These are phyloP conservation scores for Stenchaetothrips biformis DNA, from an alignment of 2,888 invertebrate genomes.

Conservation along the genomic window DNA sequence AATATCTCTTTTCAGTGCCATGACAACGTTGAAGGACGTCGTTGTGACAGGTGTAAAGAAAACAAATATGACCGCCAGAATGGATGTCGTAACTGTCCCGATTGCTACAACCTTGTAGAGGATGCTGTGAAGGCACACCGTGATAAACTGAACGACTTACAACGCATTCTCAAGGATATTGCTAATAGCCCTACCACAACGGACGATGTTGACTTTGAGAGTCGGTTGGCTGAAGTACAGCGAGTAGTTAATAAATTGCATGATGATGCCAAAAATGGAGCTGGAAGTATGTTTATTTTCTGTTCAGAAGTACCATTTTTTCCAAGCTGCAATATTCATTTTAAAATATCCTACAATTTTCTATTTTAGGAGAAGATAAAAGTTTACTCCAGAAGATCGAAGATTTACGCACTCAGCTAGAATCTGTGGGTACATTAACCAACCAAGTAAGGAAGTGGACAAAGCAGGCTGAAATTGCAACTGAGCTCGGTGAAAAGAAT, in stretches of 20 bases:
- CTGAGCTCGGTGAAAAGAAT: constrained; percentile 56
- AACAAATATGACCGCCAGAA: constrained; percentile 89
- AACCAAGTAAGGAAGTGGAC: constrained; percentile 55
- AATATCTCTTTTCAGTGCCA: constrained; percentile 46
- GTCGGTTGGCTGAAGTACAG: constrained; percentile 70
- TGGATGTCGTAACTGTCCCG: constrained; percentile 86
- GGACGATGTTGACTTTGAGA: constrained; percentile 85
- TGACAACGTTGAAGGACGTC: constrained; percentile 86
- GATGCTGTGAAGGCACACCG: constrained; percentile 76
- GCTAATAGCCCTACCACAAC: constrained; percentile 89
- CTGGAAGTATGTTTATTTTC: constrained; percentile 34
- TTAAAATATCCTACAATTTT: constrained; percentile 39
- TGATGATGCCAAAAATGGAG: constrained; percentile 60
- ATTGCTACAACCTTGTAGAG: constrained; percentile 92
- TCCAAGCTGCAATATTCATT: constrained; percentile 41
- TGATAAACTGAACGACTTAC: constrained; percentile 65
- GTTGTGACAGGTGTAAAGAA: constrained; percentile 94
- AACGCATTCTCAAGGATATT: constrained; percentile 74
- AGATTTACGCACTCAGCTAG: constrained; percentile 62
- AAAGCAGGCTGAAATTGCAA: constrained; percentile 51
- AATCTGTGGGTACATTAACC: constrained; percentile 60
- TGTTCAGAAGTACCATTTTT: constrained; percentile 26
- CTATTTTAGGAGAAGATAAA: constrained; percentile 55
- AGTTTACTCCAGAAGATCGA: constrained; percentile 68
- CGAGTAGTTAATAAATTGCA: constrained; percentile 68